Evolutionary conservation across 2,113 vertebrate genomes (phyloP), one percentile per base, ranked within the genome.

Genomic region (Pandion haliaetus): DNA sequence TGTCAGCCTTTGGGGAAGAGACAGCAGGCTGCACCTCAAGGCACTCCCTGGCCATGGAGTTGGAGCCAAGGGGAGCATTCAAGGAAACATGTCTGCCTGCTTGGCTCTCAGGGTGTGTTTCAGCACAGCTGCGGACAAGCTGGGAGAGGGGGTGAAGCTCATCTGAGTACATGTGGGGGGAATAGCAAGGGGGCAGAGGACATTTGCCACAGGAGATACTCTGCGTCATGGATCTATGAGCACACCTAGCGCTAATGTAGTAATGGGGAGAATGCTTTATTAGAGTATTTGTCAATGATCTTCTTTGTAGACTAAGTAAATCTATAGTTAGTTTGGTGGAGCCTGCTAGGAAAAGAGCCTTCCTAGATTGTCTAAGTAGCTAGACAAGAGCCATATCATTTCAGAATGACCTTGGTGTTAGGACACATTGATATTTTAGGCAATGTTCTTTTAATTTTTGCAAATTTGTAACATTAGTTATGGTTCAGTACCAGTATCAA

Each of bases 391-490:
- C 89, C 84, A 70, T 97, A 96, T 97, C 50, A 94, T 98, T 98
- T 98, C 92, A 97, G 91, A 97, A 97, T 98, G 98, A 98, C 98
- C 98, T 98, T 98, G 98, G 91, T 97, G 89, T 98, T 98, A 98
- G 98, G 98, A 98, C 97, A 97, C 98, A 69, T 95, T 97, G 98
- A 98, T 98, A 98, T 97, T 98, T 98, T 97, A 98, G 98, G 97
- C 97, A 97, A 98, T 97, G 96, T 97, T 98, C 98, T 98, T 98
- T 95, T 98, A 98, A 98, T 98, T 98, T 98, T 98, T 98, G 97
- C 98, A 98, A 98, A 98, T 98, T 98, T 98, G 96, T 98, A 93
- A 98, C 98, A 98, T 98, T 98, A 98, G 98, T 98, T 98, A 98
- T 98, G 98, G 98, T 98, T 98, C 98, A 98, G 92, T 98, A 98